Conservation (phyloP, 2,113 vertebrate species). For the Electrona antarctica region DNA sequence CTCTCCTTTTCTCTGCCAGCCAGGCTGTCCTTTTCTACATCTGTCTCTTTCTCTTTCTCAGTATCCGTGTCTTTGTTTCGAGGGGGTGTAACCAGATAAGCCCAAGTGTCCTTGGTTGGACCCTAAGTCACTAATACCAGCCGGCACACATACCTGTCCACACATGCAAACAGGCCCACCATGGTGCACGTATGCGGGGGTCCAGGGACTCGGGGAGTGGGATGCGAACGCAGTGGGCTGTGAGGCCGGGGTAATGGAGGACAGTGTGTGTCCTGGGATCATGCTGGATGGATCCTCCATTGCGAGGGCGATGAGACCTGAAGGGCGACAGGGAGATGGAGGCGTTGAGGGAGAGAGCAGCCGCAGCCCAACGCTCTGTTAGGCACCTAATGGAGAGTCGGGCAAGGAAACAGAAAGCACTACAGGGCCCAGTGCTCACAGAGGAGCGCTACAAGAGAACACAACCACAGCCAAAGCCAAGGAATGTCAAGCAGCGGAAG, state of each 20-base stretch:
- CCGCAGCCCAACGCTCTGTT: slow-evolving; percentile 76
- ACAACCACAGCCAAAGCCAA: not conserved
- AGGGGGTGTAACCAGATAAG: slow-evolving; percentile 34
- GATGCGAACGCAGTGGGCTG: slow-evolving; percentile 63
- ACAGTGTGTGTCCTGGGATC: slow-evolving; percentile 76
- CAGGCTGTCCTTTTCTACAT: not conserved
- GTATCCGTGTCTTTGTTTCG: slow-evolving; percentile 3
- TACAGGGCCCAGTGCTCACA: slow-evolving; percentile 69
- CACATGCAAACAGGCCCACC: not conserved
- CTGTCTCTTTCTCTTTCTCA: not conserved
- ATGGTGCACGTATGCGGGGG: not conserved
- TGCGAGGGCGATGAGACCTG: slow-evolving; percentile 74
- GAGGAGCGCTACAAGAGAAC: slow-evolving; percentile 36
- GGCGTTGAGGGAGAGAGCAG: slow-evolving; percentile 71
- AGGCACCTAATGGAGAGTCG: slow-evolving; percentile 77
- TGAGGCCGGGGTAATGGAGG: slow-evolving; percentile 74
- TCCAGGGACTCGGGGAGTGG: slow-evolving; percentile 20
- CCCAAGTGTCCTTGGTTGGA: slow-evolving; percentile 48
- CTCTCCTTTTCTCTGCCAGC: slow-evolving; percentile 41
- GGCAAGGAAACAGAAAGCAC: slow-evolving; percentile 67
- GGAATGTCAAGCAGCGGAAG: slow-evolving; percentile 33
- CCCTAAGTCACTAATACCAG: slow-evolving; percentile 11
- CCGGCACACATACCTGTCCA: not conserved
- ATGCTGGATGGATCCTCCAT: slow-evolving; percentile 73
- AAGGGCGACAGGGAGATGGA: slow-evolving; percentile 75